phyloP scores from a whole-genome alignment of 2,797 vertebrate species.

The Scyliorhinus canicula region DNA sequence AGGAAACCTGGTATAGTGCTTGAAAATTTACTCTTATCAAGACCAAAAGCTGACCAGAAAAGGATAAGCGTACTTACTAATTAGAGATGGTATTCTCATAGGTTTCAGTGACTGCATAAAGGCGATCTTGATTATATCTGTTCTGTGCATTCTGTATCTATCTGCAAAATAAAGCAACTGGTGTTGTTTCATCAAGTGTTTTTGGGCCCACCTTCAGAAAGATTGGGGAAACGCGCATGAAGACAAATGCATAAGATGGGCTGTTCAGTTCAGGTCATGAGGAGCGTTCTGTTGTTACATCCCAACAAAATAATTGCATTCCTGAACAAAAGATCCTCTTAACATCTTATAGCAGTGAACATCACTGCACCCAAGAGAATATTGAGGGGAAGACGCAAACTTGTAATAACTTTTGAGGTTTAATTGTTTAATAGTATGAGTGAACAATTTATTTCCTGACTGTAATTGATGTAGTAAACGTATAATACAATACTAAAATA shows the following conservation, averaged over 20 bases:
- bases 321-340: background rate
- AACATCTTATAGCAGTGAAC: background rate
- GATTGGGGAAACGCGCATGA: background rate
- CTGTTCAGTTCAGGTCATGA: no score
- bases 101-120: background rate
- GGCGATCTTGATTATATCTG: background rate
- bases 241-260: background rate
- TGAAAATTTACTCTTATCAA: background rate
- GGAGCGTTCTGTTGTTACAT: no score
- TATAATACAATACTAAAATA: background rate
- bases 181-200: background rate
- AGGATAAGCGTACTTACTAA: background rate
- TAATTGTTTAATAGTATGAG: background rate
- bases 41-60: background rate
- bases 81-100: background rate
- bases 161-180: background rate
- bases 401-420: background rate
- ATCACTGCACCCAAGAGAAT: background rate
- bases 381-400: background rate
- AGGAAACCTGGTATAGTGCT: background rate
- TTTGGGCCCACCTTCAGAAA: background rate
- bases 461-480: background rate
- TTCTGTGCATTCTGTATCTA: background rate
- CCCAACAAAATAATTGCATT: background rate
- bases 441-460: background rate